phyloP scores from a whole-genome alignment of 2,888 invertebrate species.

The Arctia plantaginis region DNA sequence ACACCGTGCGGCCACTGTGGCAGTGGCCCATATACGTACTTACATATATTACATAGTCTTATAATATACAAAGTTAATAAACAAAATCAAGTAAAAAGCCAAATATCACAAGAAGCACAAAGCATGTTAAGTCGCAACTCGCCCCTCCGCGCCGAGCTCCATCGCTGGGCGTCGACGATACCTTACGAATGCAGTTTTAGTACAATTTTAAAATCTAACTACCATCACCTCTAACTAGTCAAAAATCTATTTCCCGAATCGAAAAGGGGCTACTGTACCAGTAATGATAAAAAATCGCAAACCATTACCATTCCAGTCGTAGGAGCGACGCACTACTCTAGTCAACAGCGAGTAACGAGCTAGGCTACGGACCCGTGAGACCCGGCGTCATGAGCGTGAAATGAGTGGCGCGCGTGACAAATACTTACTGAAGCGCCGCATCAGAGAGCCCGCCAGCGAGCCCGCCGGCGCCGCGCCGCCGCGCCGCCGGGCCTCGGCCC shows the following conservation, averaged over 20 bases:
- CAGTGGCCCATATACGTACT: constrained; percentile 30
- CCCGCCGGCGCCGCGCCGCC: constrained; percentile 74
- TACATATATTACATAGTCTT: constrained; percentile 36
- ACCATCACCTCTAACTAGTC: constrained; percentile 77
- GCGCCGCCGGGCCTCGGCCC: constrained; percentile 86
- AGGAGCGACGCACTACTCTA: constrained; percentile 72
- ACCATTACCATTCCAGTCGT: constrained; percentile 79
- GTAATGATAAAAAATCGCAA: constrained; percentile 72
- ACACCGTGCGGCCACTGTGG: constrained; percentile 50
- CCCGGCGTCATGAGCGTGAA: constrained; percentile 54
- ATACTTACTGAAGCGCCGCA: constrained; percentile 96
- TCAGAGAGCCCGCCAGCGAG: constrained; percentile 91
- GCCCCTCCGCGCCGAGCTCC: constrained; percentile 29
- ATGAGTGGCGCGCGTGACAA: constrained; percentile 55
- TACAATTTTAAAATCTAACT: constrained; percentile 68
- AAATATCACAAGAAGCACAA: constrained; percentile 83
- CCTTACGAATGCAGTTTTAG: constrained; percentile 35
- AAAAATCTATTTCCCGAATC: constrained; percentile 62
- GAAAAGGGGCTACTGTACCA: constrained; percentile 69
- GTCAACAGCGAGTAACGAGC: constrained; percentile 64
- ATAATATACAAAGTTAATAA: constrained; percentile 54
- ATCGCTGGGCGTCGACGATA: constrained; percentile 9
- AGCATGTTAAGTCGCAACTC: constrained; percentile 61
- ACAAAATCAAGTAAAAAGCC: constrained; percentile 80
- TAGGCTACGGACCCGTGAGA: constrained; percentile 64